Base-by-base conservation (phyloP, 2,888 invertebrate species). In the Amitus sp. region DNA sequence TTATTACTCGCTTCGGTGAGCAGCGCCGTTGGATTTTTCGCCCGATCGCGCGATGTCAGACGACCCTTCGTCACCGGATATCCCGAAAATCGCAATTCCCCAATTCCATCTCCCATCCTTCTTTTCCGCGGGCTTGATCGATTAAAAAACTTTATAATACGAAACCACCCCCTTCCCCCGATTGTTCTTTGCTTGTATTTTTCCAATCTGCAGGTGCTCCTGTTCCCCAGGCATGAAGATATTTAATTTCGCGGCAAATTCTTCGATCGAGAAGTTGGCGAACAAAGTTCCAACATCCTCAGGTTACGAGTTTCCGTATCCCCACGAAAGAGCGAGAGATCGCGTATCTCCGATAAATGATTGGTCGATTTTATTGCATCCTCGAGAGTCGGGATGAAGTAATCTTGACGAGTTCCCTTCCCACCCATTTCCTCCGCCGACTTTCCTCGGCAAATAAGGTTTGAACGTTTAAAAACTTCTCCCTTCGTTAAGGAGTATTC, bases 121-220 rank as follows among this genome's bases (percentile, higher is more conserved):
- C 53, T 34, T 67, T 68, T 69, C 73, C 68, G n/a, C n/a, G n/a
- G n/a, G n/a, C 73, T 69, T 69, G 70, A 77, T 78, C 78, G 78
- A 78, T 78, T 77, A 75, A 75, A 75, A 77, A 78, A 78, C 70
- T 78, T 78, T 78, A 74, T 78, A 78, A 77, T 76, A 71, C 74
- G 74, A 74, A 73, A 67, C 68, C 70, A 64, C 62, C 65, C 43
- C 58, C 62, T 61, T 65, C 48, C 66, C 71, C 69, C 68, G 69
- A 73, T 76, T 74, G 73, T 73, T 78, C 74, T 72, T 69, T 71
- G 72, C 73, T 75, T 75, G 74, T 71, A 75, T 75, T 76, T 78
- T 76, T 76, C 73, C 71, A 73, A n/a, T 72, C 71, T 70, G 66
- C 72, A 72, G 72, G 72, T 73, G 74, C 66, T 62, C 65, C 47